Evolutionary conservation across 2,797 vertebrate genomes (phyloP), one percentile per base, ranked within the genome.

Genomic region (Sylvia borin): DNA sequence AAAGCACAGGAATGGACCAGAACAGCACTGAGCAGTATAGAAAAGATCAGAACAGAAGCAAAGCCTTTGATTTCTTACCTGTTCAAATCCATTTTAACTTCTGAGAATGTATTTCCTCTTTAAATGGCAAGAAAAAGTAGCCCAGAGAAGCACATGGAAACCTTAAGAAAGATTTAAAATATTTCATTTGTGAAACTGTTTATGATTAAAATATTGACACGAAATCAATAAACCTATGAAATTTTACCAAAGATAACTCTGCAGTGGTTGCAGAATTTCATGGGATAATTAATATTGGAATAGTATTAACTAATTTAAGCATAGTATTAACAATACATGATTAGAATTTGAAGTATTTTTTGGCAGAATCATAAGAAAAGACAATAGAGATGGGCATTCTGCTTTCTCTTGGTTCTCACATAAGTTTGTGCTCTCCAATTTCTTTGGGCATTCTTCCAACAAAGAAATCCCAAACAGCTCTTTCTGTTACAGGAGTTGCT

Each of bases 171-270:
- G 17, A 72, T 86, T 76, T 86, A 40, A 94, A 92, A 53, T 57
- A 71, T 86, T 88, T 73, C 61, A 64, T 79, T 80, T 84, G 64
- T 86, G 73, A 91, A 94, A 70, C 10, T 67, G 32, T 91, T 85
- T 72, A 27, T 24, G 21, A 84, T 86, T 95, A 92, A 90, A 94
- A 34, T 95, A 93, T 88, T 90, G 95, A 88, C 74, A 67, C 0
- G 1, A 55, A 84, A 67, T 96, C 91, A 92, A 94, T 96, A 96
- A 96, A 88, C 32, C 79, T 76, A 42, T 88, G 60, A 92, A 86
- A 65, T 76, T 88, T 92, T 78, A 92, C 57, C 20, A 43, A 84
- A 85, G 42, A 48, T 55, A 87, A 45, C 24, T 83, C 53, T 90
- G 92, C 84, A 66, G 54, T 45, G 47, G 48, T 66, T 93, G 83